These are phyloP conservation scores for Periplaneta americana DNA, from an alignment of 1,140 invertebrate genomes.

Conservation along the genomic window DNA sequence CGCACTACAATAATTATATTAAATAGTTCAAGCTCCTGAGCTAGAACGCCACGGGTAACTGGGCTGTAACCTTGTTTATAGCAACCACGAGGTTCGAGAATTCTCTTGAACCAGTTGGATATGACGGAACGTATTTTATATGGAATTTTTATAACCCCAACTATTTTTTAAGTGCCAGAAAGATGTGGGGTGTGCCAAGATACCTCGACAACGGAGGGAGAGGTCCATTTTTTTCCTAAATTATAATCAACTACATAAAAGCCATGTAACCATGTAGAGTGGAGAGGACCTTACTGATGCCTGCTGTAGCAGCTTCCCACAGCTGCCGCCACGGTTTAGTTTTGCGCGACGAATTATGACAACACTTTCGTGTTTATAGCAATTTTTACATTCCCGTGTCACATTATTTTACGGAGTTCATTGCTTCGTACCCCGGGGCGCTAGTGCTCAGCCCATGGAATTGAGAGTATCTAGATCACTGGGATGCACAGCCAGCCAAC, in stretches of 20 bases:
- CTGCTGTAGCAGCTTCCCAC: neutral
- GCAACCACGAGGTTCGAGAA: neutral
- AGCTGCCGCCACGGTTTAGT: neutral
- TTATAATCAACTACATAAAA: neutral
- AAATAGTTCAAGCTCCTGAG: no score
- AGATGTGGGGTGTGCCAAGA: neutral
- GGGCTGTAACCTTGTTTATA: no score
- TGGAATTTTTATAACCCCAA: neutral
- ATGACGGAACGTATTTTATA: neutral
- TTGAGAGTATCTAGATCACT: no score
- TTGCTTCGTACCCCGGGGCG: neutral
- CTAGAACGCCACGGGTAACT: no score
- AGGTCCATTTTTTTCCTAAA: neutral
- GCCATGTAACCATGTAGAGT: neutral
- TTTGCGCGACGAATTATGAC: neutral
- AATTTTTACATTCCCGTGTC: neutral
- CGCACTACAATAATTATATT: no score
- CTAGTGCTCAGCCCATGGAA: no score
- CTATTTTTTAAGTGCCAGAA: neutral
- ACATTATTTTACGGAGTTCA: neutral
- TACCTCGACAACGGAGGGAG: neutral
- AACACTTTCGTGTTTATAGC: neutral
- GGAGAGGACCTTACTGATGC: neutral
- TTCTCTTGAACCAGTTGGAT: neutral
- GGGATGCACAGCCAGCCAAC: no score